Base-by-base conservation (phyloP, 2,888 invertebrate species). In the Parthenolecanium corni region DNA sequence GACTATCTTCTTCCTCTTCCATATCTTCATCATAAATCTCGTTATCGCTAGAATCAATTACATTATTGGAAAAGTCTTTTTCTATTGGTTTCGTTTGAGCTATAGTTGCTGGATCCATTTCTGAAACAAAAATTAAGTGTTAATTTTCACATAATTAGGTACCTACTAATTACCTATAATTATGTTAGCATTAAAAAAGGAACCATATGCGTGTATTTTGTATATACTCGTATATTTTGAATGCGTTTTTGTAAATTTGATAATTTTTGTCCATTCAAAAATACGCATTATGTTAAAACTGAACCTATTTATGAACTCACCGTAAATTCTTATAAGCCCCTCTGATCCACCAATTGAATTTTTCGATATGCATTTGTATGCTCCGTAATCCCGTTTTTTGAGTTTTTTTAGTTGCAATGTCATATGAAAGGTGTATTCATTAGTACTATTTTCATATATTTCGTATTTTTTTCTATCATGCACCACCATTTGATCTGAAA, bases 301-400 rank as follows among this genome's bases (percentile, higher is more conserved):
- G 31, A 31, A 31, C 31, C 5, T 31, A 31, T 31, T n/a, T n/a
- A n/a, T n/a, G n/a, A 5, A 77, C 85, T 82, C 75, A 91, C 91
- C 89, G 73, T 91, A 90, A 68, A 91, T 79, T 70, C 89, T 81
- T 70, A 91, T 91, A 72, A 85, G 88, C 65, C 90, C 90, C 73
- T 90, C 90, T 14, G 91, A 89, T 70, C 89, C 89, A 1, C 91
- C 92, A 70, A 92, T 89, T 66, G 89, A 89, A 76, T 92, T 92
- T 76, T 91, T 90, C 57, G 90, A 90, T 71, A 89, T 89, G 76
- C 91, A 92, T 73, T 88, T 89, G 78, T 91, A 91, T 54, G 89
- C 89, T 16, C 89, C 89, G 69, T 89, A 80, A 73, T 89, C 89
- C 65, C 80, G 80, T 67, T 82, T 80, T 71, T 85, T 84, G 65